Conservation (phyloP, 2,797 vertebrate species). For the Ceyx erithaca region DNA sequence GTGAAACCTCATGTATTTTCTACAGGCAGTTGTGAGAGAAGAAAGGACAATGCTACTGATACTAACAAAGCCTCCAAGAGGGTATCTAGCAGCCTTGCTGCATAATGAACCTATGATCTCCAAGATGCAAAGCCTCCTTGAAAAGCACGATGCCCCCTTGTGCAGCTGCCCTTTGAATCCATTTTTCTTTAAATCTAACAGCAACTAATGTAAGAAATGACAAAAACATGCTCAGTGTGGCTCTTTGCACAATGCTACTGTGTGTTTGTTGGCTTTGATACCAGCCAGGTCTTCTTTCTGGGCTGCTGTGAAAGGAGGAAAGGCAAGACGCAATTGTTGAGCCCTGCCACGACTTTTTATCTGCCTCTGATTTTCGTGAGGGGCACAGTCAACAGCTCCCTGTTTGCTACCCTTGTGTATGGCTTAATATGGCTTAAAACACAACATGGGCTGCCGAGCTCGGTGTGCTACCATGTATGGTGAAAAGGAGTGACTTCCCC, state of each 20-base stretch:
- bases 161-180: background rate
- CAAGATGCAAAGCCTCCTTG: background rate
- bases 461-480: constrained; percentile 75
- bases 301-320: background rate
- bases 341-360: background rate
- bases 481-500: constrained; percentile 72
- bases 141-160: fast-evolving
- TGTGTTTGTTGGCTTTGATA: background rate
- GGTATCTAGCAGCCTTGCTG: background rate
- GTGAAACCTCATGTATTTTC: background rate
- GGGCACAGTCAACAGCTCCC: constrained; percentile 8
- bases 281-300: background rate
- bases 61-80: background rate
- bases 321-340: background rate
- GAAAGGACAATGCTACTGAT: background rate
- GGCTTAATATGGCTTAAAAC: constrained; percentile 80
- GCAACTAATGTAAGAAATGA: background rate
- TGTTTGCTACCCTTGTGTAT: constrained; percentile 71
- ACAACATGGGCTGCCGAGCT: constrained; percentile 53
- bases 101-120: fast-evolving
- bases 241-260: background rate
- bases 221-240: background rate
- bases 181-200: background rate
- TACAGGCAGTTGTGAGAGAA: fast-evolving
- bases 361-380: background rate